Base-by-base conservation (phyloP, 1,140 invertebrate genomes). In the Calephelis nemesis region DNA sequence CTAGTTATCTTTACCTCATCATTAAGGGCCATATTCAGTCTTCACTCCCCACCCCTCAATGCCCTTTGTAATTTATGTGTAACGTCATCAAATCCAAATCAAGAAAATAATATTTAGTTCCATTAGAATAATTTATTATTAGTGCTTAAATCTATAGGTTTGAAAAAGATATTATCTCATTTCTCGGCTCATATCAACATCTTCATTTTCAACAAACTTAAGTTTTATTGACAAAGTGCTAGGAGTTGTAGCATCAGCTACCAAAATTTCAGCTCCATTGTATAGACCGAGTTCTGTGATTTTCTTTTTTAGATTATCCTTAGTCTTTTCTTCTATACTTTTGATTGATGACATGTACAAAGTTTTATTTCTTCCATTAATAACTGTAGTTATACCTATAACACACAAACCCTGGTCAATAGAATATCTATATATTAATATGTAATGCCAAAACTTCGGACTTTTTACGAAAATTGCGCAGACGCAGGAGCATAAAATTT, bases 341-440 rank as follows among this genome's bases (percentile, higher is more conserved):
- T 95, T 94, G 5, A 99, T 96, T 7, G 95, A 96, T 64, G 96
- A 95, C 94, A 99, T 98, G 77, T 99, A 99, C 7, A 99, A 90
- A 1, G 98, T 99, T 89, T 96, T 97, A 82, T 96, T 96, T 87
- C 96, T 97, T 5, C 97, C 97, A 82, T 95, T 93, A 10, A 97
- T 93, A 52, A 92, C 93, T 13, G 97, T 95, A 3, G 97, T 97
- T 13, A 98, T 88, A 62, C 95, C 96, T 93, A 63, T n/a, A 86
- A 65, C 63, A 77, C 19, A 54, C 15, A 30, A 52, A 19, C 9
- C 30, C 4, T 8, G 42, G 42, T 45, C 5, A 45, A 45, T 8
- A 45, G 8, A 45, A 45, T 19, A 19, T 19, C 15, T 19, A 19
- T 19, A 19, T 19, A 19, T 19, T 19, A 19, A 19, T 19, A 19